Evolutionary conservation across 2,888 invertebrate genomes (phyloP).

Genomic region (Thecocarcelia acutangulata): DNA sequence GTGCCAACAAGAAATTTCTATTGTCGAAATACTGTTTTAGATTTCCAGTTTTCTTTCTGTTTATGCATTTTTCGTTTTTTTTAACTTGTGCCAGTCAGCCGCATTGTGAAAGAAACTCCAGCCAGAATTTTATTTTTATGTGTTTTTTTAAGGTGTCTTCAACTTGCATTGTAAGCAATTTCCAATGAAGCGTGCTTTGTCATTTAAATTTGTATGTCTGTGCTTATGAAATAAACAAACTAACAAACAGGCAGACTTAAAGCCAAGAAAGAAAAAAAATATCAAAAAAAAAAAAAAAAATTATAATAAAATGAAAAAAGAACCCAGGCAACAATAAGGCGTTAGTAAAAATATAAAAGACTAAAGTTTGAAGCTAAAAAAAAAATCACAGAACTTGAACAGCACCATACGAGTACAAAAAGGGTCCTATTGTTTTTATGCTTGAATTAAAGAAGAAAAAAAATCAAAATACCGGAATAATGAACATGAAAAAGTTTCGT

Average conservation of each 20-base stretch:
- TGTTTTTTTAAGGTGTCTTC: slow-evolving; percentile 42
- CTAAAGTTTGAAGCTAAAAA: neutral
- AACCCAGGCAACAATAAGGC: slow-evolving; percentile 27
- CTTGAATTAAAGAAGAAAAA: neutral
- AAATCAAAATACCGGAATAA: slow-evolving; percentile 17
- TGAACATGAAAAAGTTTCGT: slow-evolving; percentile 37
- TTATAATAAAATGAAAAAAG: slow-evolving; percentile 5
- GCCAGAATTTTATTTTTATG: slow-evolving; percentile 45
- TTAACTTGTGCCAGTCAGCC: slow-evolving; percentile 67
- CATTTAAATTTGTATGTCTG: slow-evolving; percentile 52
- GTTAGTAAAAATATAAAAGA: slow-evolving; percentile 8
- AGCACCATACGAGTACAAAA: slow-evolving; percentile 26
- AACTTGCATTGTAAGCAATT: slow-evolving; percentile 60
- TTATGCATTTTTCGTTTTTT: slow-evolving; percentile 38
- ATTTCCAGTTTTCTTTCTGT: slow-evolving; percentile 52
- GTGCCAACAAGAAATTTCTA: slow-evolving; percentile 46
- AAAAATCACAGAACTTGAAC: neutral
- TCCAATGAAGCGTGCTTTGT: slow-evolving; percentile 70
- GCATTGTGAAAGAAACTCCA: slow-evolving; percentile 46
- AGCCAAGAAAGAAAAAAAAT: slow-evolving; percentile 46
- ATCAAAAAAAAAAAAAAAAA: slow-evolving; percentile 13
- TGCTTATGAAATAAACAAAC: slow-evolving; percentile 3
- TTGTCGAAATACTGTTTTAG: slow-evolving; percentile 21
- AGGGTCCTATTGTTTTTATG: slow-evolving; percentile 38
- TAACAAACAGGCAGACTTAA: slow-evolving; percentile 7